Evolutionary conservation across 2,888 invertebrate genomes (phyloP), one percentile per base, ranked within the genome.

Genomic region (Platerodrilus igneus): DNA sequence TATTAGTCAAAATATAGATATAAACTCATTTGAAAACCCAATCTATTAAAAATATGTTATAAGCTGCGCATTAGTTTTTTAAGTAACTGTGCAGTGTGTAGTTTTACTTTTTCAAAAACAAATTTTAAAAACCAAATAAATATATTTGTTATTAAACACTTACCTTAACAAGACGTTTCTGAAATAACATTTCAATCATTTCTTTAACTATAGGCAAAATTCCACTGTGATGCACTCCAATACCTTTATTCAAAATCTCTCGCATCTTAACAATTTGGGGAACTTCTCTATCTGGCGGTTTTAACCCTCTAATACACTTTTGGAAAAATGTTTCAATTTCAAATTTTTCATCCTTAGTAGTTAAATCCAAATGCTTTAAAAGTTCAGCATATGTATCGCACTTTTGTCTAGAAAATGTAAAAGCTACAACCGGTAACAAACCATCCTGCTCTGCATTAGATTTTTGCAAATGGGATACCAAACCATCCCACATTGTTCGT

Each of bases 121-220:
- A n/a, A n/a, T n/a, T n/a, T n/a, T n/a, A n/a, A n/a, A n/a, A n/a
- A n/a, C n/a, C n/a, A n/a, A n/a, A n/a, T n/a, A n/a, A n/a, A n/a
- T n/a, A n/a, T n/a, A n/a, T n/a, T n/a, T n/a, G n/a, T n/a, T n/a
- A n/a, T n/a, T n/a, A n/a, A n/a, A 34, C 14, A 15, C 11, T 47
- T 51, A 63, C 67, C 55, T 59, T 96, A 20, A 99, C 93, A 46
- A 87, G 78, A 4, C 96, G 94, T 50, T 80, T 78, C 62, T 94
- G 91, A 63, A 99, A 99, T 8, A 97, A 73, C 79, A 97, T 86
- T 70, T 99, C 99, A 0, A 99, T 96, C 33, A 97, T 92, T 75
- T 99, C 99, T 63, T 97, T 99, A n/a, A 99, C 76, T 55, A 99
- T 86, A 0, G 99, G 99, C 42, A 99, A 69, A 52, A 99, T 93